A percentile compares a stretch with the other conserved stretches of the same genome.
These are phyloP conservation scores for Physocephala rufipes DNA, from an alignment of 2,888 invertebrate genomes.

Conservation along the genomic window DNA sequence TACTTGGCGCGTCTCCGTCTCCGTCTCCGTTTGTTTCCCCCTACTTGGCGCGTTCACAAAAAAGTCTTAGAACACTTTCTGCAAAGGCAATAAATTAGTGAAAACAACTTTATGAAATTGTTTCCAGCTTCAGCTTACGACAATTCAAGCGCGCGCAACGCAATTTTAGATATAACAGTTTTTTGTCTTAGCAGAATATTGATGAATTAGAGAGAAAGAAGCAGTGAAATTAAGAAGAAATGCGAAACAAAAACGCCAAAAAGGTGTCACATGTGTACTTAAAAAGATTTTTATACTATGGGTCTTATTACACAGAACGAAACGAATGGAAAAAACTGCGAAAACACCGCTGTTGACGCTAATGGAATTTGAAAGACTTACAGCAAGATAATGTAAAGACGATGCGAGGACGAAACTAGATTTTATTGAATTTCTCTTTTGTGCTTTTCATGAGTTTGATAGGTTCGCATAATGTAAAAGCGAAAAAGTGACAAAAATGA, in stretches of 20 bases:
- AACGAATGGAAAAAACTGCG: too few species aligned
- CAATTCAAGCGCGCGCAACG: not conserved
- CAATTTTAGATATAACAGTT: conserved; percentile 11
- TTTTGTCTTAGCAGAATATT: not conserved
- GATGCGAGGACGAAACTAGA: too few species aligned
- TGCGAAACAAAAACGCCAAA: conserved; percentile 49
- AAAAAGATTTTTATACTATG: conserved; percentile 57
- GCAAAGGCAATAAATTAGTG: not conserved
- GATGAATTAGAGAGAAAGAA: not conserved
- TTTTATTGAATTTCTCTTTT: too few species aligned
- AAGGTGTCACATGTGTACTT: conserved; percentile 61
- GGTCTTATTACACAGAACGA: too few species aligned
- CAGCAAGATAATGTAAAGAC: too few species aligned
- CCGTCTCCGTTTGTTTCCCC: conserved; percentile 2
- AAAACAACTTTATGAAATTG: conserved; percentile 17
- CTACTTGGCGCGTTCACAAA: not conserved
- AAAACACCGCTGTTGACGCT: too few species aligned
- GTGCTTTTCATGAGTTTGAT: too few species aligned
- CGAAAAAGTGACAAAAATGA: too few species aligned
- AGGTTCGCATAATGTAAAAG: too few species aligned
- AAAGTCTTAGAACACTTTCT: not conserved
- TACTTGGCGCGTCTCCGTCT: conserved; percentile 5
- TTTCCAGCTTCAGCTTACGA: not conserved
- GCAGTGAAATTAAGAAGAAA: not conserved
- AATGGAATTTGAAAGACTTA: too few species aligned